Base-by-base conservation (phyloP, 2,113 vertebrate species). In the Nothoprocta perdicaria region DNA sequence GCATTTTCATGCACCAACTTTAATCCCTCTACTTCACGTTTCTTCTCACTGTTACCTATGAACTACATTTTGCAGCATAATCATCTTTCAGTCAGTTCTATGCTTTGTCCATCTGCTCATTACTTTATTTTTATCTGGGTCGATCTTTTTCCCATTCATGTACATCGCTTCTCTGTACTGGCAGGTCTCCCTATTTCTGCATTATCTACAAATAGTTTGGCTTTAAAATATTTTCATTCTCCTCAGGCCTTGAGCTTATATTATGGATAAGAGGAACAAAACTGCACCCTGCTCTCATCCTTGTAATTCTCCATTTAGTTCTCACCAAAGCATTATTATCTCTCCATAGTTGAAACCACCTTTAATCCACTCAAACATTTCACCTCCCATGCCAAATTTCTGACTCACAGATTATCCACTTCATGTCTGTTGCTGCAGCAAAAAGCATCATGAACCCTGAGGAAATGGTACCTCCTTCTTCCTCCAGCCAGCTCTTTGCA, bases 101-200 rank as follows among this genome's bases (percentile, higher is more conserved):
- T 83, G n/a, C 80, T 89, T 66, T 78, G 79, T 79, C 92, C 87
- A 95, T 40, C 17, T 89, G 15, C 61, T 87, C 63, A 41, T 91
- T 93, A 93, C 35, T 80, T 90, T 73, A 78, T 65, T 84, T 93
- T 95, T 94, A 86, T 92, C 68, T 89, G 88, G 89, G 72, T 88
- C 76, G 90, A 93, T 91, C 41, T 78, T 92, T 78, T 94, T 89
- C 50, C 61, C 78, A 68, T 75, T 62, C 41, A 68, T 26, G 66
- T 11, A 60, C 4, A 27, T 45, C 89, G 22, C 12, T 76, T 61
- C 69, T 94, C 83, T 92, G 50, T 85, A 65, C 43, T 71, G 67
- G 58, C 92, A 92, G 74, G 0, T 0, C n/a, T 93, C 33, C 65
- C 79, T 68, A 22, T 74, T 94, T 93, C 68, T 91, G 81, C 76